These are phyloP conservation scores for Brachyalestes nurse DNA, from an alignment of 2,797 vertebrate genomes.

Conservation along the genomic window DNA sequence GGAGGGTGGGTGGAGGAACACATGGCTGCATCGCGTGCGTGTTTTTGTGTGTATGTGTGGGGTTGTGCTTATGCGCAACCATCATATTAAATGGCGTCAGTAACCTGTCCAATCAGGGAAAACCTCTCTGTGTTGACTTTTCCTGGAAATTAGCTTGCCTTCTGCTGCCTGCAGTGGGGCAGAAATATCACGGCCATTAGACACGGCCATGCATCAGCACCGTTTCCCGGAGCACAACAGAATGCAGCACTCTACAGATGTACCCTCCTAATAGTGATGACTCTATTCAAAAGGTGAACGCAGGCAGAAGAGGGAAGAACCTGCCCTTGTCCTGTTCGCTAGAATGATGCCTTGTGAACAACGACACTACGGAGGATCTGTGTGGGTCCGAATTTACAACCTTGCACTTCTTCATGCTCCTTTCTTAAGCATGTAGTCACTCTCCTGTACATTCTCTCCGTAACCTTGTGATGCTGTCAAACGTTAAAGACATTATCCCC, in stretches of 20 bases:
- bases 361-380: not conserved
- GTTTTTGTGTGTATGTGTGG: slow-evolving; percentile 33
- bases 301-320: not conserved
- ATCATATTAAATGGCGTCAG: slow-evolving; percentile 42
- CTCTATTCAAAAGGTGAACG: slow-evolving; percentile 7
- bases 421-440: no score
- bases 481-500: no score
- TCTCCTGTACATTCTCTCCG: no score
- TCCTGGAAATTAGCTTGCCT: slow-evolving; percentile 43
- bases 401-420: no score
- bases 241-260: slow-evolving; percentile 33
- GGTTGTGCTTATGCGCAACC: slow-evolving; percentile 35
- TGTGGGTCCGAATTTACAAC: no score
- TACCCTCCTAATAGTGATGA: slow-evolving; percentile 5
- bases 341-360: not conserved
- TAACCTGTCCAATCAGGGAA: slow-evolving; percentile 49
- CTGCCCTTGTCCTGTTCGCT: not conserved
- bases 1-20: slow-evolving; percentile 13
- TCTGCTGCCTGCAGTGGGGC: slow-evolving; percentile 34
- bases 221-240: slow-evolving; percentile 37
- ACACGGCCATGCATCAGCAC: slow-evolving; percentile 52
- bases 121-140: slow-evolving; percentile 41
- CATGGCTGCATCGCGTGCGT: slow-evolving; percentile 39
- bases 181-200: slow-evolving; percentile 56
- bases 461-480: no score